Evolutionary conservation across 2,113 vertebrate genomes (phyloP).

Genomic region (Amphilophus citrinellus): DNA sequence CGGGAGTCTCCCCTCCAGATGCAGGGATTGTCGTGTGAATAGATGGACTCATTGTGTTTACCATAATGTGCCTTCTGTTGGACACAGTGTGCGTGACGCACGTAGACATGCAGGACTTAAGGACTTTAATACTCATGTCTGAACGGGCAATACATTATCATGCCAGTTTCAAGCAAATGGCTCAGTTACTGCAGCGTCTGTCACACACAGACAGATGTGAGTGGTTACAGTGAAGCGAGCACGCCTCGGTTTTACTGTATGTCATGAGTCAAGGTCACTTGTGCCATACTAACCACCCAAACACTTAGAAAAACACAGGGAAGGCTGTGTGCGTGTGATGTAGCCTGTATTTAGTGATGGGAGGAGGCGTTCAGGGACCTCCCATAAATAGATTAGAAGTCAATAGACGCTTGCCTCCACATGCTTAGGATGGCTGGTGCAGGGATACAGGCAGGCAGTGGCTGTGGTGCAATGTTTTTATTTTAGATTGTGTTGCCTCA

Average conservation of each 20-base stretch:
- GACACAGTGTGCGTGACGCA: conserved; percentile 53
- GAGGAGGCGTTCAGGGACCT: conserved; percentile 27
- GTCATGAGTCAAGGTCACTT: conserved; percentile 4
- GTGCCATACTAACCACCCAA: neutral
- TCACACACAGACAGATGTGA: neutral
- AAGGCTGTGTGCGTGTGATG: conserved; percentile 10
- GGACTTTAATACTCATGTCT: conserved; percentile 31
- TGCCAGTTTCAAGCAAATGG: neutral
- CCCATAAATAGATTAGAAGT: conserved; percentile 38
- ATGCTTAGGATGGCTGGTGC: conserved; percentile 20
- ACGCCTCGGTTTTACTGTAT: neutral
- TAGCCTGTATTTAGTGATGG: conserved; percentile 39
- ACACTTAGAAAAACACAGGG: conserved; percentile 5
- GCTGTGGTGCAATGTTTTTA: conserved; percentile 28
- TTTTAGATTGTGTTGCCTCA: conserved; percentile 25
- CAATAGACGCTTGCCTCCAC: conserved; percentile 32
- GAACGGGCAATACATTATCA: conserved; percentile 5
- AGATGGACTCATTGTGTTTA: conserved; percentile 66
- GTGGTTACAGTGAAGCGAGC: neutral
- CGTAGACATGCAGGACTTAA: conserved; percentile 22
- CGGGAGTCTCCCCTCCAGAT: conserved; percentile 52
- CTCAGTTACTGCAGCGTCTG: conserved; percentile 16
- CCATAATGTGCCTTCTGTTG: conserved; percentile 67
- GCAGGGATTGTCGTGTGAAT: conserved; percentile 58
- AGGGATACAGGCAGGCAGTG: neutral